A percentile compares a stretch with the other conserved stretches of the same genome.
Evolutionary conservation across 2,797 vertebrate species (phyloP).

Genomic region (Dicrostonyx torquatus): DNA sequence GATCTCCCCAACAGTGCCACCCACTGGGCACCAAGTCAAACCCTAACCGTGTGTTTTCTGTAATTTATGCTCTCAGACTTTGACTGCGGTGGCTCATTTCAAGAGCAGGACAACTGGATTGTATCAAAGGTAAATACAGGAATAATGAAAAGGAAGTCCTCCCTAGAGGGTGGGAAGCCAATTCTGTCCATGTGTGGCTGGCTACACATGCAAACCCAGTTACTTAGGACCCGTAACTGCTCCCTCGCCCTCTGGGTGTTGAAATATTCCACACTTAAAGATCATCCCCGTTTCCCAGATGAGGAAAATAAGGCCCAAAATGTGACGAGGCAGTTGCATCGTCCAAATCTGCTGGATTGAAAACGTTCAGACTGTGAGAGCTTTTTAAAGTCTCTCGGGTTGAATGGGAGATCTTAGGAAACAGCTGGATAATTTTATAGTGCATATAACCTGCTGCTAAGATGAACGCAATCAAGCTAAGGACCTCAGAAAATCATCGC

Average conservation of each 20-base stretch:
- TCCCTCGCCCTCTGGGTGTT: background rate
- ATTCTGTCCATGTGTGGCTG: background rate
- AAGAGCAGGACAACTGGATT: background rate
- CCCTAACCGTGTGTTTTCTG: background rate
- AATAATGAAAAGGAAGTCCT: background rate
- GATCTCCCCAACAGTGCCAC: background rate
- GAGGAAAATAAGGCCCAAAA: conserved; percentile 59
- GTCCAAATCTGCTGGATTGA: conserved; percentile 54
- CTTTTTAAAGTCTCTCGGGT: conserved; percentile 72
- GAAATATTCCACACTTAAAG: background rate
- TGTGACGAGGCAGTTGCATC: background rate
- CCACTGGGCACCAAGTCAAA: background rate
- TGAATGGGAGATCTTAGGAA: conserved; percentile 72
- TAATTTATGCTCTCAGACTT: background rate
- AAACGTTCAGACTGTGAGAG: conserved; percentile 53
- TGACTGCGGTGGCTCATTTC: background rate
- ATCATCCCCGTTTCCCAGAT: conserved; percentile 65
- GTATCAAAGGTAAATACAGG: background rate
- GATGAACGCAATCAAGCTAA: conserved; percentile 75
- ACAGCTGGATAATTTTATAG: conserved; percentile 73
- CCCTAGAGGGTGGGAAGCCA: background rate
- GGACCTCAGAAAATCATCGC: conserved; percentile 62
- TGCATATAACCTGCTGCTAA: conserved; percentile 55
- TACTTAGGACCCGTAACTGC: background rate
- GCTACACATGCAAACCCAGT: background rate